phyloP scores from a whole-genome alignment of 2,797 vertebrate genomes.

The Clamator glandarius region DNA sequence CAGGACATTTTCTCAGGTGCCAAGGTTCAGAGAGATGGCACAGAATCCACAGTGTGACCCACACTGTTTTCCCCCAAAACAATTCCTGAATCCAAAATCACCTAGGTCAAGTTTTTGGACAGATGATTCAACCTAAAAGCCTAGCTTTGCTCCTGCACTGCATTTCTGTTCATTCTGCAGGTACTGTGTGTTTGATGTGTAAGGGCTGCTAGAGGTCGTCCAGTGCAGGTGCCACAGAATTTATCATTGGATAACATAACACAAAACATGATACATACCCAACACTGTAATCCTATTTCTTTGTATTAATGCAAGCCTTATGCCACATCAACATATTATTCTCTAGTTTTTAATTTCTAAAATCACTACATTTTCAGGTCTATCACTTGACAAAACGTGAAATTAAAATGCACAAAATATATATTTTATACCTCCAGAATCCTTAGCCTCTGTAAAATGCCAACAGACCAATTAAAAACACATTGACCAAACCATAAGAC shows the following conservation, averaged over 20 bases:
- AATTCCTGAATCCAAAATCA: background rate
- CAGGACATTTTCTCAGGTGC: background rate
- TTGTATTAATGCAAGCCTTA: background rate
- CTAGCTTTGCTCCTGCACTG: background rate
- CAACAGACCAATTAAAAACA: background rate
- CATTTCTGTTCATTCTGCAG: background rate
- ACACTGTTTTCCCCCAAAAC: rapidly evolving
- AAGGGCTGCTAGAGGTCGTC: background rate
- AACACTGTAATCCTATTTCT: background rate
- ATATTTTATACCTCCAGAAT: background rate
- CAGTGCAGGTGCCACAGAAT: background rate
- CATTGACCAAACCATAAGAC: background rate
- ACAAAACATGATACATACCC: background rate
- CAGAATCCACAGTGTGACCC: background rate
- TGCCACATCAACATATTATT: background rate
- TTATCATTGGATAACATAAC: background rate
- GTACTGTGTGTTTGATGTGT: rapidly evolving
- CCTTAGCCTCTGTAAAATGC: background rate
- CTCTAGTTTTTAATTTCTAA: background rate
- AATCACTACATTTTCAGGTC: background rate
- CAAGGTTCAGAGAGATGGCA: background rate
- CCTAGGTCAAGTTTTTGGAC: background rate
- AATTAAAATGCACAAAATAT: background rate
- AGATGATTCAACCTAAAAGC: background rate
- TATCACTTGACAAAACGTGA: background rate